Conservation (phyloP, 2,113 vertebrate genomes). For the Microcebus griseorufus region DNA sequence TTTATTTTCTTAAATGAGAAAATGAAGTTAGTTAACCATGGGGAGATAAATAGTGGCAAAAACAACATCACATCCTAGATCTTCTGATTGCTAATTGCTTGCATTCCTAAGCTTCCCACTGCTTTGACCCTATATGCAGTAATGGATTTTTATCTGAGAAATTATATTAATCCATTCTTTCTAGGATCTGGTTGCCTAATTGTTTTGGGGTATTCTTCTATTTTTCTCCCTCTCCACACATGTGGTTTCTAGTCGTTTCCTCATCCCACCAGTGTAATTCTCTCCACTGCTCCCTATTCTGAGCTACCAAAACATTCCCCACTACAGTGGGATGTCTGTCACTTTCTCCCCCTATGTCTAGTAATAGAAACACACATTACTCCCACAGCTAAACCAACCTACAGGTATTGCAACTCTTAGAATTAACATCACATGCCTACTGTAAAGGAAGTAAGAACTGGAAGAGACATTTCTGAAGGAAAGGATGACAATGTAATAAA, state of each 20-base stretch:
- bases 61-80: neutral
- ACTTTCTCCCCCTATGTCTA: neutral
- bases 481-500: neutral
- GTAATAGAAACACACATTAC: neutral
- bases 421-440: neutral
- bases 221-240: accelerated
- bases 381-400: neutral
- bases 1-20: neutral
- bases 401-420: neutral
- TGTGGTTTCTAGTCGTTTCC: neutral
- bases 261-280: neutral
- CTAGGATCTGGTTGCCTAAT: neutral
- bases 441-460: neutral
- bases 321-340: neutral
- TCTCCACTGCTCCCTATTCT: neutral
- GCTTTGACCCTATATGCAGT: neutral
- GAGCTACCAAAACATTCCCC: neutral
- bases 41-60: neutral
- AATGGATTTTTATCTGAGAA: neutral
- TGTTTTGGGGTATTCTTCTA: neutral
- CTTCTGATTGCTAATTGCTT: neutral
- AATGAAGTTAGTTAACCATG: neutral
- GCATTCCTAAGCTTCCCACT: neutral
- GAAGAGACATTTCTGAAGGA: neutral
- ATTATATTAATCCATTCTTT: neutral